Evolutionary conservation across 1,140 invertebrate genomes (phyloP).

Genomic region (Andricus grossulariae): DNA sequence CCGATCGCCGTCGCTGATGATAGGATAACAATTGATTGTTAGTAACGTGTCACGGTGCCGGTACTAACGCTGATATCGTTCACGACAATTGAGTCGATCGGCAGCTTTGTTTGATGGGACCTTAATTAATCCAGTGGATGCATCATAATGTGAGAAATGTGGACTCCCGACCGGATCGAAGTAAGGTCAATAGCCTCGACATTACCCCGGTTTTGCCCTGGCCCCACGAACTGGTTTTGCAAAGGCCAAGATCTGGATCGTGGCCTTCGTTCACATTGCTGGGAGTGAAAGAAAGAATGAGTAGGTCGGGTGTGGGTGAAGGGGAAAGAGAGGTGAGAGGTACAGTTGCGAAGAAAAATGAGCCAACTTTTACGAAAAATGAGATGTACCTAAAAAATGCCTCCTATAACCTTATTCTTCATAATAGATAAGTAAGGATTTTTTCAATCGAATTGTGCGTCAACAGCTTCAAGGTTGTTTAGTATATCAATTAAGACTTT

Average conservation of each 20-base stretch:
- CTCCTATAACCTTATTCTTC: too few species aligned
- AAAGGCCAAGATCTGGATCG: constrained; percentile 57
- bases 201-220: neutral
- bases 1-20: constrained; percentile 1
- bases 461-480: too few species aligned
- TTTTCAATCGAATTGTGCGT: too few species aligned
- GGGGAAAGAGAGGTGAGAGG: neutral
- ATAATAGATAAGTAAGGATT: too few species aligned
- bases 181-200: constrained; percentile 5
- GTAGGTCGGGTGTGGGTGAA: neutral
- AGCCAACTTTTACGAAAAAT: neutral
- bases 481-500: too few species aligned
- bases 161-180: constrained; percentile 5
- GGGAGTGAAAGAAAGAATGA: too few species aligned
- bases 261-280: constrained; percentile 46
- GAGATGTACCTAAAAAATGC: too few species aligned
- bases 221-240: constrained; percentile 25
- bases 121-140: constrained; percentile 3
- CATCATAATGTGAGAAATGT: constrained; percentile 2
- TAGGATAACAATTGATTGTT: constrained; percentile 25
- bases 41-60: constrained; percentile 17
- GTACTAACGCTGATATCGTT: constrained; percentile 1
- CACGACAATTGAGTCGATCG: neutral
- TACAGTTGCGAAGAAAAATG: neutral
- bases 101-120: constrained; percentile 8